Base-by-base conservation (phyloP, 2,797 vertebrate species). In the Varecia variegata region DNA sequence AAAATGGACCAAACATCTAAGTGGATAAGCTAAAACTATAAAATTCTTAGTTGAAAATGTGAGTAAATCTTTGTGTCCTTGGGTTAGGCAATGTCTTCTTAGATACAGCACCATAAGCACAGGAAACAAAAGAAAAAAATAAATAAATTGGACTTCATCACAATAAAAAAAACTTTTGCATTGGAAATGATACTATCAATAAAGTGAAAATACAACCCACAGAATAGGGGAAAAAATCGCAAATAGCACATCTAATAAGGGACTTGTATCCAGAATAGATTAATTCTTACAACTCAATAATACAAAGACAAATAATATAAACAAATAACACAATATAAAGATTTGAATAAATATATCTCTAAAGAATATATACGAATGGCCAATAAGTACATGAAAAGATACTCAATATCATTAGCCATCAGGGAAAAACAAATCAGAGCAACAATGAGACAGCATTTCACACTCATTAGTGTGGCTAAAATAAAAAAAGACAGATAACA, bases 221-320 rank as follows among this genome's bases (percentile, higher is more conserved):
- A 56, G 38, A 84, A 88, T 23, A 70, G 27, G n/a, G 54, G n/a
- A 52, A 62, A 84, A 30, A 74, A 84, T 93, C 71, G 62, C 17
- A 71, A 70, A 56, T 65, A 35, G 47, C n/a, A 23, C 54, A 54
- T 52, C 60, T 91, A 77, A 47, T 77, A 79, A 73, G 50, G 47
- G 14, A 80, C 40, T 86, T 83, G 2, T 58, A 94, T 79, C 9
- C 77, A 97, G 67, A 74, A 83, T 58, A 92, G 27, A 47, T 76
- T 23, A 88, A 89, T 17, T 80, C 47, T 84, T 50, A 45, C 35
- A 80, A 87, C 62, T 83, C 88, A 90, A 38, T 84, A 94, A 87
- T n/a, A 90, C 94, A 91, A 95, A 65, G 43, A 93, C 73, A 83
- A 38, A 58, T 32, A 15, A 62, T n/a, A n/a, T n/a, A n/a, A n/a